Conservation (phyloP, 2,113 vertebrate species). For the Psephotus haematonotus region DNA sequence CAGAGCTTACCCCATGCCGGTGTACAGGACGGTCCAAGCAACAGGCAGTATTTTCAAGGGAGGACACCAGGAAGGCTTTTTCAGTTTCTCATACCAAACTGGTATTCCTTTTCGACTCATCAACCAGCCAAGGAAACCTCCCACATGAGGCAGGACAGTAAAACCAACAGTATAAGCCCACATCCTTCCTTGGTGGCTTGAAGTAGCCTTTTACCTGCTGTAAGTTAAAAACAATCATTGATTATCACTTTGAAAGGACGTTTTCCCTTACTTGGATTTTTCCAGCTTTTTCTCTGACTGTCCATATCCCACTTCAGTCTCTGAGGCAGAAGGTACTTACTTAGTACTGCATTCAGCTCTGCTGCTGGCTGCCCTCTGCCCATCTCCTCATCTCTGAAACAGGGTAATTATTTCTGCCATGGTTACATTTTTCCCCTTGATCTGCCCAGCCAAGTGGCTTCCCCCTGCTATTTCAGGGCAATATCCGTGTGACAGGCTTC, state of each 20-base stretch:
- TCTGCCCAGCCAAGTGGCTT: background rate
- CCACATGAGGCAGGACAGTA: slow-evolving; percentile 84
- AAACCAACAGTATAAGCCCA: slow-evolving; percentile 80
- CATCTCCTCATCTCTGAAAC: background rate
- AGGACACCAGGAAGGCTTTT: slow-evolving; percentile 86
- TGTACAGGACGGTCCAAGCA: slow-evolving; percentile 85
- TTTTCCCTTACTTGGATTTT: background rate
- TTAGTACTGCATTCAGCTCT: background rate
- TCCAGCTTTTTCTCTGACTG: background rate
- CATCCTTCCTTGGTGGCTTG: slow-evolving; percentile 64
- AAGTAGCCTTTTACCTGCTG: background rate
- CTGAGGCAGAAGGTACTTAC: background rate
- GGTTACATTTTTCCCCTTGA: background rate
- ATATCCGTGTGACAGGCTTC: background rate
- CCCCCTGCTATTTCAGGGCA: background rate
- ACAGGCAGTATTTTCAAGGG: slow-evolving; percentile 78
- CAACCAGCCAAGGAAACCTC: slow-evolving; percentile 80
- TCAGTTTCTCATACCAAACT: slow-evolving; percentile 79
- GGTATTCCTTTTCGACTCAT: slow-evolving; percentile 73
- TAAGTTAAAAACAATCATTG: background rate
- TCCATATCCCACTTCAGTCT: background rate
- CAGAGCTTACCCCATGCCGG: slow-evolving; percentile 83
- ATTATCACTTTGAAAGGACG: background rate
- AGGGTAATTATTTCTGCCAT: background rate
- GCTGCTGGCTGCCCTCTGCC: background rate